phyloP scores from a whole-genome alignment of 1,140 invertebrate genomes.

The Himalopsyche phryganea region DNA sequence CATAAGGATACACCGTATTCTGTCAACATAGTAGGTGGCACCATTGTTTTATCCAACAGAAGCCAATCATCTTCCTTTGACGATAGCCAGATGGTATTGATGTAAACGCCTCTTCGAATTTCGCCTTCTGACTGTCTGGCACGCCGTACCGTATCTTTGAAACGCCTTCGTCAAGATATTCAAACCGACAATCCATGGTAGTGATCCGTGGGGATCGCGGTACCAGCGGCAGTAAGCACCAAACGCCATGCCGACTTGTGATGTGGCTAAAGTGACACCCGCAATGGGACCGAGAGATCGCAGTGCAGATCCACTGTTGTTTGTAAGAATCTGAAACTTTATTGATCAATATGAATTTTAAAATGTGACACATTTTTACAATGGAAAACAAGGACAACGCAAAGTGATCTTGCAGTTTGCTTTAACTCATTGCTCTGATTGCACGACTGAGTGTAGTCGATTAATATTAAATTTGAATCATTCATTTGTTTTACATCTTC shows the following conservation, averaged over 20 bases:
- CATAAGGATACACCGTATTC: constrained; percentile 74
- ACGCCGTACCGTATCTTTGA: constrained; percentile 92
- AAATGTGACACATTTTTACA: too few relatives aligned
- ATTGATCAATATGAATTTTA: too few relatives aligned
- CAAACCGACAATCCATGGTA: too few relatives aligned
- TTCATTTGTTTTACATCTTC: too few relatives aligned
- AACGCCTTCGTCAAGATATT: constrained; percentile 86
- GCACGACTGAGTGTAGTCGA: too few relatives aligned
- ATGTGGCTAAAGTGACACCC: constrained; percentile 87
- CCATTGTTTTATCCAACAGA: constrained; percentile 91
- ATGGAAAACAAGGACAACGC: too few relatives aligned
- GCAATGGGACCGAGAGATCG: constrained; percentile 78
- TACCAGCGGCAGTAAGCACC: constrained; percentile 95
- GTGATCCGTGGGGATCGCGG: constrained; percentile 84
- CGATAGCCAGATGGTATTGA: constrained; percentile 78
- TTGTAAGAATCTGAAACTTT: constrained; percentile 57
- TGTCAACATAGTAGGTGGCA: constrained; percentile 78
- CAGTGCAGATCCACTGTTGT: constrained; percentile 76
- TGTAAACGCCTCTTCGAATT: constrained; percentile 70
- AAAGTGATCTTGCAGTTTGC: too few relatives aligned
- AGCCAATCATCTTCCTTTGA: constrained; percentile 85
- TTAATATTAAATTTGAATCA: too few relatives aligned
- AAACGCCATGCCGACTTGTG: constrained; percentile 92
- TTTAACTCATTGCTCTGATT: too few relatives aligned
- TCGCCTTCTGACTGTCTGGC: constrained; percentile 69